Percentiles rank a stretch among this genome's conserved stretches.
phyloP scores from a whole-genome alignment of 1,140 invertebrate genomes.

The Apis dorsata region DNA sequence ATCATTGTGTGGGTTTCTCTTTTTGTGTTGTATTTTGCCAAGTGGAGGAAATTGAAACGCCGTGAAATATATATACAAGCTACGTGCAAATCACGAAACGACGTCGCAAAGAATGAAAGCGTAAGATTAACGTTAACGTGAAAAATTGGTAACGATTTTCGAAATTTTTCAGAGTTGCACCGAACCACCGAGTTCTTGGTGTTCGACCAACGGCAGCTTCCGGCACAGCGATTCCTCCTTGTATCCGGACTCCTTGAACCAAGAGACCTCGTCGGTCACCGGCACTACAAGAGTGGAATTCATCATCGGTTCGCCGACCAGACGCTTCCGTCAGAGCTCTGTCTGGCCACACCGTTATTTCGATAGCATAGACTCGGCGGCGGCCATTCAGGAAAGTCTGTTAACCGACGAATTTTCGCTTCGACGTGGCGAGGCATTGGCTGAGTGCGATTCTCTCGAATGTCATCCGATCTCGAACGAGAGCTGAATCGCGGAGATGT shows the following conservation, averaged over 20 bases:
- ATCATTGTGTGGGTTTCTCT: constrained; percentile 16
- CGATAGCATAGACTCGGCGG: constrained; percentile 81
- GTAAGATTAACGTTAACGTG: not conserved
- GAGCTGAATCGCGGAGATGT: constrained; percentile 34
- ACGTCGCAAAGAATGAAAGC: not conserved
- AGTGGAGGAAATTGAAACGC: constrained; percentile 15
- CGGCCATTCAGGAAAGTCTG: constrained; percentile 69
- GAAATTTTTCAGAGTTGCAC: constrained; percentile 68
- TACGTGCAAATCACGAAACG: constrained; percentile 3
- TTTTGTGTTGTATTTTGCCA: constrained; percentile 16
- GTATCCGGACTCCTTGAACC: constrained; percentile 78
- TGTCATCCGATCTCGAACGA: constrained; percentile 73
- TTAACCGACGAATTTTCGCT: constrained; percentile 75
- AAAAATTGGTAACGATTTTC: not conserved
- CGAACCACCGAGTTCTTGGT: constrained; percentile 79
- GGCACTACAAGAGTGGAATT: constrained; percentile 76
- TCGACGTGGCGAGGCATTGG: constrained; percentile 79
- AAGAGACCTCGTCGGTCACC: constrained; percentile 71
- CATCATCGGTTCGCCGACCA: constrained; percentile 75
- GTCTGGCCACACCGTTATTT: constrained; percentile 77
- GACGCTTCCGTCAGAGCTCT: constrained; percentile 67
- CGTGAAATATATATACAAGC: not conserved
- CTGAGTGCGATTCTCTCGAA: constrained; percentile 82
- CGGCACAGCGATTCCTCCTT: constrained; percentile 74
- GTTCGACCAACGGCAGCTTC: constrained; percentile 67